These are phyloP conservation scores for Cosmorhoe ocellata DNA, from an alignment of 2,888 invertebrate species.

Conservation along the genomic window DNA sequence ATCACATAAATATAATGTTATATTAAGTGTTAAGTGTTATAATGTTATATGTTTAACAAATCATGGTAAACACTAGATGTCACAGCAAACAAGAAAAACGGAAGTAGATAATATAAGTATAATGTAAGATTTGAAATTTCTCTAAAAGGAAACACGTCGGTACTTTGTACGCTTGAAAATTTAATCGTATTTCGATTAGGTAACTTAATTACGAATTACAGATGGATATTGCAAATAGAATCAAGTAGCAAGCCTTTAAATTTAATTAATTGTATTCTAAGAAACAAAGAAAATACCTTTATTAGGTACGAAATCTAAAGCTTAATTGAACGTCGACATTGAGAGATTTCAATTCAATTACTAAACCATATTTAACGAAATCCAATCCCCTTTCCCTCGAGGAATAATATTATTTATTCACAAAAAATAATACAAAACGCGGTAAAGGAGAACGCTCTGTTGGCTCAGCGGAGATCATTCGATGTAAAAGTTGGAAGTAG, in stretches of 20 bases:
- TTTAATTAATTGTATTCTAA: constrained; percentile 64
- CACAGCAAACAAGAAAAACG: no score
- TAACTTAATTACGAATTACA: constrained; percentile 13
- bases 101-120: no score
- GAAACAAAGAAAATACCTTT: constrained; percentile 76
- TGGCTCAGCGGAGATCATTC: constrained; percentile 80
- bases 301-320: constrained; percentile 73
- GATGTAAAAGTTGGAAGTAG: constrained; percentile 74
- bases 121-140: no score
- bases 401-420: constrained; percentile 83
- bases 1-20: no score
- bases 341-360: constrained; percentile 83
- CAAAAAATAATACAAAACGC: constrained; percentile 81
- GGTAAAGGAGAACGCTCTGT: constrained; percentile 74
- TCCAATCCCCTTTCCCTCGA: constrained; percentile 81
- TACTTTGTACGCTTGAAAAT: constrained; percentile 2
- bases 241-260: constrained; percentile 39
- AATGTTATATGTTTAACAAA: no score
- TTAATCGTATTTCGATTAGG: constrained; percentile 8
- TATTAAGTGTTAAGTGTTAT: no score
- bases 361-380: constrained; percentile 83
- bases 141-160: no score
- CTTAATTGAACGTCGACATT: constrained; percentile 82
- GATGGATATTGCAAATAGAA: constrained; percentile 29
- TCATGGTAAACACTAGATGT: no score